These are phyloP conservation scores for Dasyurus viverrinus DNA, from an alignment of 2,113 vertebrate genomes.

Conservation along the genomic window DNA sequence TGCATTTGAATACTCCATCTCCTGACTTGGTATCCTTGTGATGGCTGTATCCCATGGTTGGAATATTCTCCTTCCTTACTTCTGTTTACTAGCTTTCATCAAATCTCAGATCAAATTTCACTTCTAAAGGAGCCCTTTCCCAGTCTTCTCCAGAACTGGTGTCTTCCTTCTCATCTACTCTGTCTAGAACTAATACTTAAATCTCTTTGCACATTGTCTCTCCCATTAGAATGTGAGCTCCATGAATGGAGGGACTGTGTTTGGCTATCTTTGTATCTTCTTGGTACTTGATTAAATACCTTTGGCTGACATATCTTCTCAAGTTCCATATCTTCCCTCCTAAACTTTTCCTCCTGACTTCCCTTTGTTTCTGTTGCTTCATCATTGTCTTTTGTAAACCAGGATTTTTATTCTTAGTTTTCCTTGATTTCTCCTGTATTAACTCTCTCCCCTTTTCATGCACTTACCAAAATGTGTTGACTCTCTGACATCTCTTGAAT, in stretches of 20 bases:
- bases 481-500: background rate
- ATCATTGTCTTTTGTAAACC: background rate
- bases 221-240: background rate
- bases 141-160: background rate
- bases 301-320: background rate
- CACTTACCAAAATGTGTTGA: background rate
- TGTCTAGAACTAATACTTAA: background rate
- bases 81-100: background rate
- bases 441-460: background rate
- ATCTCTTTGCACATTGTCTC: background rate
- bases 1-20: background rate
- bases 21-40: background rate
- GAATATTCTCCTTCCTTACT: background rate
- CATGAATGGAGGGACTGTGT: background rate
- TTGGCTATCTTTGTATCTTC: background rate
- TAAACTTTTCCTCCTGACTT: background rate
- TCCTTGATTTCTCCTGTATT: background rate
- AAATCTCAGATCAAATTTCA: background rate
- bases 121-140: background rate
- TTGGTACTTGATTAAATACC: background rate
- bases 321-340: background rate
- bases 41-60: background rate
- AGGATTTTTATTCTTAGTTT: background rate
- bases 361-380: background rate
- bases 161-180: background rate